Percentiles rank a stretch among this genome's conserved stretches.
Conservation (phyloP, 2,113 vertebrate genomes). For the Colossoma macropomum region DNA sequence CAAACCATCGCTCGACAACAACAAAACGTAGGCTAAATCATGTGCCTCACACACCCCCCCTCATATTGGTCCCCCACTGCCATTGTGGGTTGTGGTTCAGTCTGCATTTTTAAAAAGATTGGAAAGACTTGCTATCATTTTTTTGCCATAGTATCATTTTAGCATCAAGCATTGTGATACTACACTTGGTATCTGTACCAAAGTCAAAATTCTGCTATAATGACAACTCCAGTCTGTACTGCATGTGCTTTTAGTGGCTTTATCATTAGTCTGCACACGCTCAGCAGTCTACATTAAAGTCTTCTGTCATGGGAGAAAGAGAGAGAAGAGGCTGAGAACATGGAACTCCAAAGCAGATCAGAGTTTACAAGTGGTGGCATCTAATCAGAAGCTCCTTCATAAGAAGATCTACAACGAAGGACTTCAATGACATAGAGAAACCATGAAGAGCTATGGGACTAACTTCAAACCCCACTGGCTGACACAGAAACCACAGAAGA, state of each 20-base stretch:
- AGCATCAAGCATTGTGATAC: background rate
- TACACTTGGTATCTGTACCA: background rate
- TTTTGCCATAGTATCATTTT: background rate
- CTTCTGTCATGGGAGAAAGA: constrained; percentile 14
- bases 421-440: constrained; percentile 1
- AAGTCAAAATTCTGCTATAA: no score
- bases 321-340: constrained; percentile 15
- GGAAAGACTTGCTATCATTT: no score
- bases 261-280: background rate
- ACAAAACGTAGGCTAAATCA: no score
- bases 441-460: background rate
- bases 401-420: background rate
- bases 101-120: no score
- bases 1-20: no score
- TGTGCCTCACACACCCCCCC: no score
- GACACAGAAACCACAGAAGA: constrained; percentile 26
- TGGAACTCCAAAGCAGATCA: constrained; percentile 18
- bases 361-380: background rate
- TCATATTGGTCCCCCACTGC: no score
- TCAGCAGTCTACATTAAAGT: background rate
- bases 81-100: background rate
- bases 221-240: background rate
- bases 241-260: background rate
- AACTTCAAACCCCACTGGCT: constrained; percentile 5
- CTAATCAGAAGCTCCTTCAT: constrained; percentile 30